Base-by-base conservation (phyloP, 2,888 invertebrate genomes). In the Hanleya hanleyi region DNA sequence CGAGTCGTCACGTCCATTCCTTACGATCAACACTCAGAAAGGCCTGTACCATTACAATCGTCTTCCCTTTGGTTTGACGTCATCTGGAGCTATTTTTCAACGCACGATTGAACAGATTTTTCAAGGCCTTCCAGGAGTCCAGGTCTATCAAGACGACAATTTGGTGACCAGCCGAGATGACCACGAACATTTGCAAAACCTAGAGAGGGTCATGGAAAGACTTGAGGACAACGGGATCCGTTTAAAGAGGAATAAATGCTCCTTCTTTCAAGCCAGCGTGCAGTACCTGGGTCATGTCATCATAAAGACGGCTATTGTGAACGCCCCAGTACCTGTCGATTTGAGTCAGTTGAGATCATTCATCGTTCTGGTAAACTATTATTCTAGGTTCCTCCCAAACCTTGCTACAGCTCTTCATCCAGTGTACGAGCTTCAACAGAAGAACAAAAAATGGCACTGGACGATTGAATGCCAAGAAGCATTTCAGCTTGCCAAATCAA, bases 401-500 rank as follows among this genome's bases (percentile, higher is more conserved):
- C 18, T 51, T 29, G 51, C 69, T 22, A 36, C n/a, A n/a, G 29
- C 32, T 33, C 37, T 69, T 33, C 35, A 51, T 33, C 74, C 77
- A 6, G 36, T 76, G 29, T 49, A 75, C 22, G 15, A 67, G 4
- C 70, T 77, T 1, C 62, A 70, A 18, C 33, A 69, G 66, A 77
- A 70, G 71, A 64, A 35, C 0, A n/a, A 18, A 71, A 74, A 29
- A 36, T 77, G 71, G 76, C 71, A 18, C 57, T 81, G 62, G 81
- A 77, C 29, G 5, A 33, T 9, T 38, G 57, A 51, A 22, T 38
- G 71, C 29, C 51, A 73, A 26, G 41, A 67, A 49, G 81, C 83
- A 0, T 80, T 86, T 67, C 26, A 35, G 4, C 38, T 64, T n/a
- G 47, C 76, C n/a, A 87, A 87, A 69, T 41, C 37, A 22, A 41